Conservation (phyloP, 2,113 vertebrate genomes). For the Centropristis striata region DNA sequence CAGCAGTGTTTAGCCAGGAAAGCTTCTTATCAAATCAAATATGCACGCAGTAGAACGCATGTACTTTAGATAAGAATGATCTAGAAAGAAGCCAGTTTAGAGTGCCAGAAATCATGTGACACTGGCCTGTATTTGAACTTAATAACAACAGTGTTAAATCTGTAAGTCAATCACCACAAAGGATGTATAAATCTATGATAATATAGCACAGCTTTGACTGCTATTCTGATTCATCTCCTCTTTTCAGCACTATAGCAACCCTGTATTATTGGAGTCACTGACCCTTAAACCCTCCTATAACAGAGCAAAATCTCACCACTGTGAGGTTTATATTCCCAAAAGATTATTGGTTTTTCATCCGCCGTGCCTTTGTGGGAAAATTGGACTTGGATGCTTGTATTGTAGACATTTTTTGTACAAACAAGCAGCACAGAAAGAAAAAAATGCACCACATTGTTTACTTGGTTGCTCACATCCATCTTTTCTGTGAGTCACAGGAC, state of each 20-base stretch:
- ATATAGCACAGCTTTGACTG: conserved; percentile 1
- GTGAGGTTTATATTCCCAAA: neutral
- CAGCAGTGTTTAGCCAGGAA: conserved; percentile 10
- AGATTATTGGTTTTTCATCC: neutral
- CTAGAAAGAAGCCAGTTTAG: neutral
- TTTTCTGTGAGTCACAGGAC: conserved; percentile 16
- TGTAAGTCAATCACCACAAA: neutral
- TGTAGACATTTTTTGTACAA: conserved; percentile 4
- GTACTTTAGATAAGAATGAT: neutral
- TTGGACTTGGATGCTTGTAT: neutral
- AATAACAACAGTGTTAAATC: neutral
- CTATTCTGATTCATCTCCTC: conserved; percentile 1
- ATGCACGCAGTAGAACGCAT: neutral
- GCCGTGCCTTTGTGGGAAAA: conserved; percentile 19
- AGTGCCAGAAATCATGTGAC: neutral
- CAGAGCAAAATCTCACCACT: conserved; percentile 1
- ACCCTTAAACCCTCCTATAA: conserved; percentile 14
- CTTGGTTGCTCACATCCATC: conserved; percentile 22
- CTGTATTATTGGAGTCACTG: neutral
- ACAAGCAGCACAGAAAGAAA: neutral
- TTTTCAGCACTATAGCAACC: neutral
- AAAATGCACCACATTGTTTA: conserved; percentile 13
- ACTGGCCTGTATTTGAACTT: neutral
- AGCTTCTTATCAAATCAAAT: conserved; percentile 7
- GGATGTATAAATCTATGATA: conserved; percentile 3